Evolutionary conservation across 2,113 vertebrate genomes (phyloP), one percentile per base, ranked within the genome.

Genomic region (human (Homo sapiens)): DNA sequence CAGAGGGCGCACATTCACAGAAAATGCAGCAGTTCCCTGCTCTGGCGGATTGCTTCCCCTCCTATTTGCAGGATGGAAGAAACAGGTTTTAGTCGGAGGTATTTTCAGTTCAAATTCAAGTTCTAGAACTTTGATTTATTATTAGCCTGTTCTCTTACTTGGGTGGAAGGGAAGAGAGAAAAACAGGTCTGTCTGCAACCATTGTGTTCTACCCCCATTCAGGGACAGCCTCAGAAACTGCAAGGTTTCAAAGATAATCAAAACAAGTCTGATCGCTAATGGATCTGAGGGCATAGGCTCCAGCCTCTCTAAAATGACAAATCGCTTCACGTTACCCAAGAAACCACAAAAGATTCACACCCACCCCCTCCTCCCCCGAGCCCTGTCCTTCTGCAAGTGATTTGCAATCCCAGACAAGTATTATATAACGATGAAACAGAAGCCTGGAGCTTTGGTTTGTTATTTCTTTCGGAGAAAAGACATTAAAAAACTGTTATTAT

Each of bases 1-100:
- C 97, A 99, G 98, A 98, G 98, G 98, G 98, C 98, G 97, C 48
- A 89, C 43, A 96, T 97, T 97, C 98, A 98, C 96, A 98, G 98
- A 98, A 97, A 98, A 99, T 98, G 35, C 22, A 13, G 14, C 38
- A 6, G 64, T 48, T 68, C 11, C 35, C 95, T 43, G 81, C 87
- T 76, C 23, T 45, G 20, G 11, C 32, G 43, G 59, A 32, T 61
- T n/a, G 20, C 20, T 43, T 43, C 18, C 38, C 16, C 61, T 94
- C 73, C 87, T 57, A 52, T 81, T 57, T 94, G 97, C 66, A 90
- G 70, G 92, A 66, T 93, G 43, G 79, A 93, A 97, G 96, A 96
- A 95, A 97, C 96, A 98, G 96, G 75, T 91, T 98, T 97, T 98
- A 88, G 98, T 97, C 6, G 0, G 55, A 96, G 97, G 97, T 94